These are phyloP conservation scores for Pecten maximus DNA, from an alignment of 2,888 invertebrate genomes.

Conservation along the genomic window DNA sequence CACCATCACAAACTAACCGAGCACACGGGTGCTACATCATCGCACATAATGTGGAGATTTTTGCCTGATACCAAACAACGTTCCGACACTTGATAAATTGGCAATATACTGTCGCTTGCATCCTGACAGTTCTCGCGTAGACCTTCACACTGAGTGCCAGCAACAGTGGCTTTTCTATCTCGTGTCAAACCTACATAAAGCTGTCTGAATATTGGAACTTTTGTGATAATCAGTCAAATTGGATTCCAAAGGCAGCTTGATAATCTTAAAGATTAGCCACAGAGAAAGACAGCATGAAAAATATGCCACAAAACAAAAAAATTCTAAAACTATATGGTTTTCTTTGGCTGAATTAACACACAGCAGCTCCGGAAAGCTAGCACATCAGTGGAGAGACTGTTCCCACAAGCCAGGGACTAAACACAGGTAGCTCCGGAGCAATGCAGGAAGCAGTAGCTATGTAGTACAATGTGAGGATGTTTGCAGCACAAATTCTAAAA, in stretches of 20 bases:
- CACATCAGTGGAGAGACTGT: not conserved
- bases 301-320: not conserved
- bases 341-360: not conserved
- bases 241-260: not conserved
- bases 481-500: not conserved
- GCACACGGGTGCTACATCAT: constrained; percentile 9
- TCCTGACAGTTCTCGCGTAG: not conserved
- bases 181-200: not conserved
- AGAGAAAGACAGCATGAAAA: not conserved
- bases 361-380: not conserved
- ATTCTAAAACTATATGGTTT: not conserved
- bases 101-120: constrained; percentile 28
- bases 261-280: not conserved
- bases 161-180: not conserved
- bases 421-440: not conserved
- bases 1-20: not conserved
- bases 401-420: not conserved
- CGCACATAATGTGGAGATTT: not conserved
- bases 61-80: constrained; percentile 23
- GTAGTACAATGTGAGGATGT: not conserved
- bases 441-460: not conserved
- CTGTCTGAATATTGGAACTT: not conserved
- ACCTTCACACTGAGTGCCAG: not conserved
- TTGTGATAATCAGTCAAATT: constrained; percentile 11
- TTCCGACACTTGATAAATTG: constrained; percentile 27